Evolutionary conservation across 2,797 vertebrate species (phyloP).

Genomic region (Sebastolobus alascanus): DNA sequence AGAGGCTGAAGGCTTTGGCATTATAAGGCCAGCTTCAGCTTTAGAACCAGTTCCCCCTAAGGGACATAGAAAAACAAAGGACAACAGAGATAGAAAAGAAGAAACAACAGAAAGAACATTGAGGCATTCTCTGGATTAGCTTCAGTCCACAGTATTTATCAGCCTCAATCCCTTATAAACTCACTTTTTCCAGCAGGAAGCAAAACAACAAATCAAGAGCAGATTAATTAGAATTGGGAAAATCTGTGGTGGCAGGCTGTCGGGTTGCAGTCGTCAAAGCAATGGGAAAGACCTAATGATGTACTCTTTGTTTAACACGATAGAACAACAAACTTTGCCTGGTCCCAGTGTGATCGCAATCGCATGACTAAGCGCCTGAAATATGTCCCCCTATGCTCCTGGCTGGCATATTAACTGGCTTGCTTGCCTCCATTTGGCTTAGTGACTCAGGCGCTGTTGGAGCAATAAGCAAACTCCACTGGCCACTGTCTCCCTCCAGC

Average conservation of each 20-base stretch:
- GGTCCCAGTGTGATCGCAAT: constrained; percentile 68
- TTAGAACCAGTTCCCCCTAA: neutral
- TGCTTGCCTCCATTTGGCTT: constrained; percentile 61
- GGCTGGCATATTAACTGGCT: constrained; percentile 64
- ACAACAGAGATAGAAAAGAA: constrained; percentile 35
- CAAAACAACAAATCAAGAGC: constrained; percentile 79
- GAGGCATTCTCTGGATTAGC: constrained; percentile 54
- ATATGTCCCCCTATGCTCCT: constrained; percentile 69
- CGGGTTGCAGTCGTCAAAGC: constrained; percentile 73
- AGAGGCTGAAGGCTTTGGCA: constrained; percentile 18
- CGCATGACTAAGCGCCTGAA: constrained; percentile 72
- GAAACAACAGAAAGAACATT: constrained; percentile 49
- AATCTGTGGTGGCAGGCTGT: constrained; percentile 78
- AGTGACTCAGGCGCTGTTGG: constrained; percentile 50
- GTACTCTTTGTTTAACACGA: constrained; percentile 78
- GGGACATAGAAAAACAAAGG: constrained; percentile 19
- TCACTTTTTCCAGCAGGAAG: constrained; percentile 81
- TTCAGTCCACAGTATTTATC: constrained; percentile 65
- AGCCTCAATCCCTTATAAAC: constrained; percentile 60
- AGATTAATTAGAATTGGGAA: constrained; percentile 80
- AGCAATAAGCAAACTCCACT: constrained; percentile 45
- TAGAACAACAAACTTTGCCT: constrained; percentile 76
- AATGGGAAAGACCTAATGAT: constrained; percentile 75
- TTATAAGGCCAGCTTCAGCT: constrained; percentile 17
- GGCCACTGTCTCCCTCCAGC: constrained; percentile 35